These are phyloP conservation scores for Anisognathus igniventris DNA, from an alignment of 2,797 vertebrate genomes.

Conservation along the genomic window DNA sequence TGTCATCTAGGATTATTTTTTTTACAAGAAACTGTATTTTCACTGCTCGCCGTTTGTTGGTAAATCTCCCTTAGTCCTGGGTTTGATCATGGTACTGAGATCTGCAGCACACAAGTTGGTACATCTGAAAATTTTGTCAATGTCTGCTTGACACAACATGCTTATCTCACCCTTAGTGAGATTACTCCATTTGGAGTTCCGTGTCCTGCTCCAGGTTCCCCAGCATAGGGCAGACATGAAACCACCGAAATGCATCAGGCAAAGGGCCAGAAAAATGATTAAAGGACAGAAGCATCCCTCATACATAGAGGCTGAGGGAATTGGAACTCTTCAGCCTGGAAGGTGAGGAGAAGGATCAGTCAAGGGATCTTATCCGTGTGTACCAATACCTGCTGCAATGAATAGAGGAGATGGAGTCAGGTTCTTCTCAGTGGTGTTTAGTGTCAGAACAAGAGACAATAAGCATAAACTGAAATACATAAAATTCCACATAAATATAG, in stretches of 20 bases:
- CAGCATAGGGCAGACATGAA: not conserved
- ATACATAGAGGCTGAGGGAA: not conserved
- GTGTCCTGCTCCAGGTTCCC: not conserved
- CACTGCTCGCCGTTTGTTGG: not conserved
- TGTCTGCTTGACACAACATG: not conserved
- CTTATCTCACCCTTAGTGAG: not conserved
- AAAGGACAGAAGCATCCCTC: not conserved
- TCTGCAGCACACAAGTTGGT: not conserved
- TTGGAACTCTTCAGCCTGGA: not conserved
- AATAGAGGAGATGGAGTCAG: not conserved
- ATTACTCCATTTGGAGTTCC: not conserved
- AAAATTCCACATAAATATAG: not conserved
- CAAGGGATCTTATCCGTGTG: not conserved
- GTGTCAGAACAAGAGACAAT: not conserved
- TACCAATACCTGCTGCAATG: rapidly evolving
- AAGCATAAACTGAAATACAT: not conserved
- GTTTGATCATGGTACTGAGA: not conserved
- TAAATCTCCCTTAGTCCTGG: not conserved
- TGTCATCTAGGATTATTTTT: not conserved
- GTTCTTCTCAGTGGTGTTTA: not conserved
- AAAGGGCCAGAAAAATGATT: not conserved
- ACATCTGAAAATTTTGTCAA: not conserved
- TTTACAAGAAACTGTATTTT: not conserved
- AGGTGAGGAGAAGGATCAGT: not conserved
- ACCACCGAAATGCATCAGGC: not conserved